Evolutionary conservation across 2,888 invertebrate species (phyloP), one percentile per base, ranked within the genome.

Genomic region (Eupithecia pulchellata): DNA sequence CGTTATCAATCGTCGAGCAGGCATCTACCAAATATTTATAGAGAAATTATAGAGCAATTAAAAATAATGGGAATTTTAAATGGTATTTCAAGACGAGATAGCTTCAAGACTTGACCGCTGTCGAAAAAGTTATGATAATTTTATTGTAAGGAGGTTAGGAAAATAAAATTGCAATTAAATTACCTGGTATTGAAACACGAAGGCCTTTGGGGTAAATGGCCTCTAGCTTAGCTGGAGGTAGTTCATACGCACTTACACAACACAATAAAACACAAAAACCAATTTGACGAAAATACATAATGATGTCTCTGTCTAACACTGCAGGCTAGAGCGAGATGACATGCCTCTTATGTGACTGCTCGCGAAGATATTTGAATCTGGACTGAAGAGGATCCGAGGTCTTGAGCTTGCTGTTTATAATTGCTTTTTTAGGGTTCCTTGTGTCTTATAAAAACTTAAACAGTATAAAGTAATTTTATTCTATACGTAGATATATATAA

Each of bases 171-270:
- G 11, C 2, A 9, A n/a, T 29, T 4, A 34, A 20, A 17, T 74
- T 84, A 96, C 96, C 95, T 82, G 96, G 96, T 76, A 96, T 89
- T 0, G 96, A 96, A 8, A 96, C 95, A 47, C 95, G 89, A 0
- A 96, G 81, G 75, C 96, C 96, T 84, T 85, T 93, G 0, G 96
- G 96, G 75, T 90, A 88, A 17, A 95, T 91, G 0, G 95, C 95
- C 82, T 96, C 95, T 17, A 96, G 86, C 60, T 86, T 93, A 0
- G 96, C 95, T 0, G 86, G 85, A 0, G 95, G 95, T 14, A 95
- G 92, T 68, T 88, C 86, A 73, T 89, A 90, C 64, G 84, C 79
- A 47, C 57, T 66, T 29, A 79, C 82, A 17, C 62, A 60, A 76
- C 74, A 75, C 25, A 79, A 66, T 34, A 73, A 29, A 58, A 47